phyloP scores from a whole-genome alignment of 2,888 invertebrate genomes.

The Glyphotaelius pellucidus region DNA sequence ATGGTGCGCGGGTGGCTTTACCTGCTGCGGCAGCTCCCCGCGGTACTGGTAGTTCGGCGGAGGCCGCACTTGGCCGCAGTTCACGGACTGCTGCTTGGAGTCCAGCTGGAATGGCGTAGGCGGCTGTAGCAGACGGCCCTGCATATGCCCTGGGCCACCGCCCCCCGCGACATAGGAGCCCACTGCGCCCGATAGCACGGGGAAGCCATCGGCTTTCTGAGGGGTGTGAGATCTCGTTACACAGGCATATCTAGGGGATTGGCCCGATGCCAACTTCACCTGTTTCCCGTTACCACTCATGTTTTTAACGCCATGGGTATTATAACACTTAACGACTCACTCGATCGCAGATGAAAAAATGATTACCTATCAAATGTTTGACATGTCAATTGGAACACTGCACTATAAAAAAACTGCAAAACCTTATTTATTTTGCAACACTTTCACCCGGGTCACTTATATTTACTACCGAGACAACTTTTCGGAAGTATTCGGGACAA shows the following conservation, averaged over 20 bases:
- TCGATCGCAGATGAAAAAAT: slow-evolving; percentile 25
- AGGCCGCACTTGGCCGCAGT: slow-evolving; percentile 46
- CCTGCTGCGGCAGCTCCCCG: too few species aligned
- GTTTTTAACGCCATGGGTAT: slow-evolving; percentile 66
- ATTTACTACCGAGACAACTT: slow-evolving; percentile 34
- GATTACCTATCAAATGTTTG: slow-evolving; percentile 58
- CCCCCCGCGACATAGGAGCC: slow-evolving; percentile 45
- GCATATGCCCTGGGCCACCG: slow-evolving; percentile 66
- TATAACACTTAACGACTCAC: slow-evolving; percentile 47
- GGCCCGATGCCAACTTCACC: slow-evolving; percentile 69
- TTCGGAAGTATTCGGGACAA: slow-evolving; percentile 31
- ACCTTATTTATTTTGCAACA: slow-evolving; percentile 15
- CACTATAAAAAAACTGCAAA: slow-evolving; percentile 46
- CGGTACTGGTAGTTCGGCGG: slow-evolving; percentile 63
- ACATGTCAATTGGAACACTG: slow-evolving; percentile 62
- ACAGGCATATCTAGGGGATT: slow-evolving; percentile 70
- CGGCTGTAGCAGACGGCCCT: slow-evolving; percentile 72
- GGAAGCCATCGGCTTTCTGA: slow-evolving; percentile 80
- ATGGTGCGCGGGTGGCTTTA: too few species aligned
- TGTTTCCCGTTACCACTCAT: slow-evolving; percentile 81
- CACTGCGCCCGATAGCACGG: slow-evolving; percentile 72
- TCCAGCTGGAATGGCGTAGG: slow-evolving; percentile 69
- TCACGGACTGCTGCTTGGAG: slow-evolving; percentile 47
- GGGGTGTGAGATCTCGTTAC: slow-evolving; percentile 80
- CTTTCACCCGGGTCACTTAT: background rate